These are phyloP conservation scores for Pandemis cinnamomeana DNA, from an alignment of 2,888 invertebrate species.

Conservation along the genomic window DNA sequence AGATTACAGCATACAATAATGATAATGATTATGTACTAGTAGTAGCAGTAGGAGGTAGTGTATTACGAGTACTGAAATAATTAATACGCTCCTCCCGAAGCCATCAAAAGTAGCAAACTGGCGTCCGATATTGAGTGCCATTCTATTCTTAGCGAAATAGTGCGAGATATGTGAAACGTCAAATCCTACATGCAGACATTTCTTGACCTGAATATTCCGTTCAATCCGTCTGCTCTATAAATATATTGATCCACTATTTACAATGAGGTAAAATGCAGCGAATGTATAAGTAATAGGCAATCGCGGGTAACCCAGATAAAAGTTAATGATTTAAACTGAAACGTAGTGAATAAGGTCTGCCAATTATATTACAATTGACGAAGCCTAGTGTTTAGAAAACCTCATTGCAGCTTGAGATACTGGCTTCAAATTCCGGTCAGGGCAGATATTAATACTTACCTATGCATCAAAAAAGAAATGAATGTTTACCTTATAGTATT, in stretches of 20 bases:
- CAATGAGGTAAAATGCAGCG: constrained; percentile 41
- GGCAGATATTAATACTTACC: too few relatives aligned
- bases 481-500: too few relatives aligned
- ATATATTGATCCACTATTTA: constrained; percentile 43
- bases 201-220: constrained; percentile 42
- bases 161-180: constrained; percentile 41
- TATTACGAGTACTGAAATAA: background rate
- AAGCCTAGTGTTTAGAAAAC: too few relatives aligned
- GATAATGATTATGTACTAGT: too few relatives aligned
- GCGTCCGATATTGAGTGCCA: constrained; percentile 36
- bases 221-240: constrained; percentile 42
- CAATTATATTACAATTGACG: constrained; percentile 21
- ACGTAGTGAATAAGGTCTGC: constrained; percentile 15
- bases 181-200: constrained; percentile 43
- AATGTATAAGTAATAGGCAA: constrained; percentile 41
- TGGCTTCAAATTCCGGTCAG: too few relatives aligned
- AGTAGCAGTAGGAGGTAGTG: too few relatives aligned
- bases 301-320: constrained; percentile 30
- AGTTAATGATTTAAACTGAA: constrained; percentile 33
- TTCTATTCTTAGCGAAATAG: constrained; percentile 40
- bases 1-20: too few relatives aligned
- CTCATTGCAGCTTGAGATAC: too few relatives aligned
- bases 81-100: constrained; percentile 11
- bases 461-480: too few relatives aligned
- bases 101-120: constrained; percentile 37